Evolutionary conservation across 2,888 invertebrate species (phyloP).

Genomic region (Punctoribates punctum): DNA sequence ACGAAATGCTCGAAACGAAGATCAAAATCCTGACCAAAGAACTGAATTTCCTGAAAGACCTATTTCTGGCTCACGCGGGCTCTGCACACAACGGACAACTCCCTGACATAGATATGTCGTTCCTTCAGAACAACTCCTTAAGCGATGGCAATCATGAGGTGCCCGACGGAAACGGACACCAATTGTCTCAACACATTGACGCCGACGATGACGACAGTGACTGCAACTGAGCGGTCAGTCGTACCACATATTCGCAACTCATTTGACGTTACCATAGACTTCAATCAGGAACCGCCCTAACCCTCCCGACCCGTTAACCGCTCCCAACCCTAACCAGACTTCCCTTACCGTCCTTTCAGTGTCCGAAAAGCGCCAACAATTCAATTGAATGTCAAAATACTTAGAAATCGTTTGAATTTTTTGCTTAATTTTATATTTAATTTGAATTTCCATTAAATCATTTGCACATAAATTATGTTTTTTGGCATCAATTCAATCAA

Average conservation of each 20-base stretch:
- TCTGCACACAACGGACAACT: slow-evolving; percentile 53
- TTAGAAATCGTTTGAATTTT: too few relatives aligned
- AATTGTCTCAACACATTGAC: not conserved
- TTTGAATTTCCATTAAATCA: too few relatives aligned
- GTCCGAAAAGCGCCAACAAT: too few relatives aligned
- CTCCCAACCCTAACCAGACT: too few relatives aligned
- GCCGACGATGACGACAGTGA: slow-evolving; percentile 32
- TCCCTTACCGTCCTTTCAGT: too few relatives aligned
- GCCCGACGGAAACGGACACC: not conserved
- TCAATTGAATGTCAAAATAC: too few relatives aligned
- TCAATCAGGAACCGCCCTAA: too few relatives aligned
- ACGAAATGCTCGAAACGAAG: slow-evolving; percentile 73
- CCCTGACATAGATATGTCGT: slow-evolving; percentile 51
- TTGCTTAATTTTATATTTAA: too few relatives aligned
- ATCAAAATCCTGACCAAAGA: slow-evolving; percentile 76
- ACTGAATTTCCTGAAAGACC: slow-evolving; percentile 71
- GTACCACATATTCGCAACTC: not conserved
- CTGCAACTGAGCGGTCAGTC: not conserved
- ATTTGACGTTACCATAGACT: too few relatives aligned
- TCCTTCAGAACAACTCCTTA: not conserved
- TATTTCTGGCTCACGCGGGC: slow-evolving; percentile 75
- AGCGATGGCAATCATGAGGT: not conserved
- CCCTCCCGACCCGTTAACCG: too few relatives aligned
- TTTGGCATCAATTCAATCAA: too few relatives aligned
- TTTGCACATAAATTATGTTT: too few relatives aligned